A percentile compares a stretch with the other conserved stretches of the same genome.
Evolutionary conservation across 2,797 vertebrate species (phyloP).

Genomic region (Etheostoma perlongum): DNA sequence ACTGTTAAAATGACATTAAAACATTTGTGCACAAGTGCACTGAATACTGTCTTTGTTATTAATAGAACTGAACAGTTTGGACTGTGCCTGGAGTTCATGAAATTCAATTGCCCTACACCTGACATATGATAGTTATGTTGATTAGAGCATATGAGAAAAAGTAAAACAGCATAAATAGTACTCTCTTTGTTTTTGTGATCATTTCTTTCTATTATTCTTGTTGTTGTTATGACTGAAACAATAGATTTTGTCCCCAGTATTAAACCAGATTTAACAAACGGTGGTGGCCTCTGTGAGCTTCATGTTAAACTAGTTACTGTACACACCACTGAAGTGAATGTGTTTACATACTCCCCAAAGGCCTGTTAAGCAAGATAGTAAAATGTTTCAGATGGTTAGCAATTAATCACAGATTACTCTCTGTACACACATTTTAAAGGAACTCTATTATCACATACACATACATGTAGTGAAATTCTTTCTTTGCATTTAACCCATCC

Average conservation of each 20-base stretch:
- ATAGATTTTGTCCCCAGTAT: conserved; percentile 28
- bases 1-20: not conserved
- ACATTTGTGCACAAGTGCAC: not conserved
- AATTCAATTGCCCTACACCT: not conserved
- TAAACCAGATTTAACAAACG: conserved; percentile 46
- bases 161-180: not conserved
- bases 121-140: not conserved
- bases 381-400: not conserved
- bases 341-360: conserved; percentile 2
- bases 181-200: not conserved
- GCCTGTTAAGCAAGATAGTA: not conserved
- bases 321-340: conserved; percentile 3
- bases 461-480: too few species aligned
- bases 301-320: conserved; percentile 10
- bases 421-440: conserved; percentile 30
- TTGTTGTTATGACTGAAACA: conserved; percentile 16
- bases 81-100: not conserved
- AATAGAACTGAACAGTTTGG: not conserved
- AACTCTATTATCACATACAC: too few species aligned
- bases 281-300: conserved; percentile 12
- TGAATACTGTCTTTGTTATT: not conserved
- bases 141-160: not conserved
- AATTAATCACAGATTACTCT: conserved; percentile 33
- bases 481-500: too few species aligned
- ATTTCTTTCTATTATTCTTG: not conserved